These are phyloP conservation scores for Enoplosus armatus DNA, from an alignment of 2,797 vertebrate genomes.

Conservation along the genomic window DNA sequence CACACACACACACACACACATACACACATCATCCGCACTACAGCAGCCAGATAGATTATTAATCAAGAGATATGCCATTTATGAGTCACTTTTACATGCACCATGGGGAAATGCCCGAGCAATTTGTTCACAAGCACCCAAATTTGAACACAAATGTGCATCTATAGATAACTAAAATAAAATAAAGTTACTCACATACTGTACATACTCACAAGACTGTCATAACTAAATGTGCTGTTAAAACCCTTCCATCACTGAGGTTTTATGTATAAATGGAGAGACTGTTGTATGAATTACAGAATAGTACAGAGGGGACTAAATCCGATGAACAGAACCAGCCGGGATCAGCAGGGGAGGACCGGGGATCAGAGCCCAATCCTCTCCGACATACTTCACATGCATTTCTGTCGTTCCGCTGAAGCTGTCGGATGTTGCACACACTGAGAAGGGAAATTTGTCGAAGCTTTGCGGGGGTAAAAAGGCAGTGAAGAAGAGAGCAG, in stretches of 20 bases:
- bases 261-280: slow-evolving; percentile 7
- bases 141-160: not conserved
- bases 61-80: slow-evolving; percentile 62
- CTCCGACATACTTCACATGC: slow-evolving; percentile 52
- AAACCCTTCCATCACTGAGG: not conserved
- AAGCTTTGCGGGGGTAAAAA: slow-evolving; percentile 24
- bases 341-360: slow-evolving; percentile 36
- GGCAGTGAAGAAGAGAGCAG: not conserved
- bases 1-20: slow-evolving; percentile 1
- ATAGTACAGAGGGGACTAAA: slow-evolving; percentile 29
- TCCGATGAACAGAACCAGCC: slow-evolving; percentile 53
- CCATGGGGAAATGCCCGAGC: slow-evolving; percentile 2
- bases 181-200: not conserved
- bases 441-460: slow-evolving; percentile 9
- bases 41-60: slow-evolving; percentile 62
- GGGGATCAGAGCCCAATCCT: slow-evolving; percentile 60
- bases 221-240: not conserved
- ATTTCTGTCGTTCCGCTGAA: slow-evolving; percentile 38
- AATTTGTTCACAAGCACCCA: slow-evolving; percentile 9
- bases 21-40: slow-evolving; percentile 1
- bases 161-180: not conserved
- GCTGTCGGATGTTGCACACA: slow-evolving; percentile 20
- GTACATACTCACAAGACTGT: slow-evolving; percentile 15
- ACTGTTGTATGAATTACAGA: slow-evolving; percentile 20
- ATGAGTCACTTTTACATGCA: slow-evolving; percentile 47